These are phyloP conservation scores for Mythimna impura DNA, from an alignment of 2,888 invertebrate genomes.

Conservation along the genomic window DNA sequence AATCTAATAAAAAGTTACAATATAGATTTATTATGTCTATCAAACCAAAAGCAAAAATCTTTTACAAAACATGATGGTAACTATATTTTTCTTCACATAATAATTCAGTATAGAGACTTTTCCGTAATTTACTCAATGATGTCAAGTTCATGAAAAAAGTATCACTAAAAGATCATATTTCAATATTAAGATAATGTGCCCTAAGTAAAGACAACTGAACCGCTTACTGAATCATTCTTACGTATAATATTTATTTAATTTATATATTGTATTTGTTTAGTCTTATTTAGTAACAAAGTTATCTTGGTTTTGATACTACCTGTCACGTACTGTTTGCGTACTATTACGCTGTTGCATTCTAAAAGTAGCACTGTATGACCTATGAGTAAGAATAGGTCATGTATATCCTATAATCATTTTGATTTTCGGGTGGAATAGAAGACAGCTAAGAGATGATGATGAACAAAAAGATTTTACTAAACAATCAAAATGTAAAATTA, in stretches of 20 bases:
- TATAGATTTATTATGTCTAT: neutral
- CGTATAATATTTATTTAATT: conserved; percentile 6
- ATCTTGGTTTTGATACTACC: conserved; percentile 5
- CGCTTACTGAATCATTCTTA: conserved; percentile 5
- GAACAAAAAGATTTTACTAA: neutral
- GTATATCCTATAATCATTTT: neutral
- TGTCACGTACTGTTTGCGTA: conserved; percentile 8
- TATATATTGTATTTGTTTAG: conserved; percentile 6
- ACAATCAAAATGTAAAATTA: neutral
- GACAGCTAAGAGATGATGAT: neutral
- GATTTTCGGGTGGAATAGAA: neutral
- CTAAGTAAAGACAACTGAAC: conserved; percentile 27
- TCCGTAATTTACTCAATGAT: conserved; percentile 5
- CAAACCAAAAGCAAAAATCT: neutral
- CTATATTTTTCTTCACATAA: neutral
- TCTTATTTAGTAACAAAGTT: conserved; percentile 30
- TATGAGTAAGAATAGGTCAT: neutral
- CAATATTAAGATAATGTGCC: conserved; percentile 9
- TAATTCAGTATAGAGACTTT: neutral
- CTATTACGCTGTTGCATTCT: neutral
- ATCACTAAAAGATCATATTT: conserved; percentile 8
- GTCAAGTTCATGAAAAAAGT: conserved; percentile 15
- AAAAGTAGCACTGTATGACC: neutral
- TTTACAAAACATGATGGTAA: too few species aligned
- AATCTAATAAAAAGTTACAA: neutral